Evolutionary conservation across 1,140 invertebrate species (phyloP).

Genomic region (Macrobrachium nipponense): DNA sequence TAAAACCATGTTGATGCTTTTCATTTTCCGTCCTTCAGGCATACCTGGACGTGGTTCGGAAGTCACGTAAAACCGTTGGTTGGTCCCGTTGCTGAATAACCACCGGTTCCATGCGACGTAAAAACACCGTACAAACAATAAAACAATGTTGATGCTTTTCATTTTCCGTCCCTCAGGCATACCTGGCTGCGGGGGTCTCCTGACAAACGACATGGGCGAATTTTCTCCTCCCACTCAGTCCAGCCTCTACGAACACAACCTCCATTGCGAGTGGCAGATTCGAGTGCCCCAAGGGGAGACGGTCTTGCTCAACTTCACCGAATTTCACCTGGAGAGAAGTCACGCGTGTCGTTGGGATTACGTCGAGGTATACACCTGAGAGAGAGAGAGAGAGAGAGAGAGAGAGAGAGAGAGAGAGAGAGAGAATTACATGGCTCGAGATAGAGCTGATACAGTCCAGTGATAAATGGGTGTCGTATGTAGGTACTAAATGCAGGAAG

Average conservation of each 20-base stretch:
- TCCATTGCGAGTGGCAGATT: slow-evolving; percentile 84
- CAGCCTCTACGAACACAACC: slow-evolving; percentile 73
- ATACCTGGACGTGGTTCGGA: too few species aligned
- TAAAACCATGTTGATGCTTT: too few species aligned
- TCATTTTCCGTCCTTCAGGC: slow-evolving; percentile 69
- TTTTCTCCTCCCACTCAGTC: slow-evolving; percentile 77
- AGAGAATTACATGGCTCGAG: too few species aligned
- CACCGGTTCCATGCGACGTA: too few species aligned
- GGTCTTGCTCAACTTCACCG: slow-evolving; percentile 76
- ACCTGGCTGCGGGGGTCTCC: slow-evolving; percentile 85
- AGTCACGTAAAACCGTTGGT: too few species aligned
- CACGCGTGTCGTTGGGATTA: slow-evolving; percentile 76
- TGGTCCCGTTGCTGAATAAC: too few species aligned
- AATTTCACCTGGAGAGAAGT: slow-evolving; percentile 76
- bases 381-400: slow-evolving; percentile 1
- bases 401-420: background rate
- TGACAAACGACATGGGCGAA: slow-evolving; percentile 75
- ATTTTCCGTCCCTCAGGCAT: slow-evolving; percentile 71
- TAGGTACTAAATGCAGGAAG: background rate
- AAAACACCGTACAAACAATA: too few species aligned
- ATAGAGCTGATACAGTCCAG: background rate
- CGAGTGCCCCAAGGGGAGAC: slow-evolving; percentile 73
- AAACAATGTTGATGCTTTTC: too few species aligned
- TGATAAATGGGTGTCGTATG: too few species aligned
- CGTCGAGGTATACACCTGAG: slow-evolving; percentile 72